Percentiles rank a stretch among this genome's conserved stretches.
Evolutionary conservation across 1,140 invertebrate species (phyloP).

Genomic region (Neodiprion virginianus): DNA sequence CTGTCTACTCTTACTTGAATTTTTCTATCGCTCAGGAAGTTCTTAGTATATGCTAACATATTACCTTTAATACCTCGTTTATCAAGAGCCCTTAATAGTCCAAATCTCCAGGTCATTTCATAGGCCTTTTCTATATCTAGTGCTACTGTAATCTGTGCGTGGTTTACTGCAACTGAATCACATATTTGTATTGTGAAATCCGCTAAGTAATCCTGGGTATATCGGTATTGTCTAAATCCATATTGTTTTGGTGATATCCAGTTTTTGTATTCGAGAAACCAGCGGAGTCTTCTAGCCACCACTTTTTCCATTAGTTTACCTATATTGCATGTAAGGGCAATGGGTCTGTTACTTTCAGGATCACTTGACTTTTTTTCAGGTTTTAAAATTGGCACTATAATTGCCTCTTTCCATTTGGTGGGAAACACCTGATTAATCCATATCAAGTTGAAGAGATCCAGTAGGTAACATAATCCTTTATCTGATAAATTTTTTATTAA

Average conservation of each 20-base stretch:
- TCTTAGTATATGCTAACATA: conserved; percentile 24
- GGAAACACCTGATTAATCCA: too few species aligned
- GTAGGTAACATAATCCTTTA: too few species aligned
- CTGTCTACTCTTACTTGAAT: conserved; percentile 27
- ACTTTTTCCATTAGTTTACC: conserved; percentile 47
- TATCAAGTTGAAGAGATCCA: too few species aligned
- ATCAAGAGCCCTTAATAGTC: background rate
- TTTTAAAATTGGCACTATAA: too few species aligned
- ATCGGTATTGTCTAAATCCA: conserved; percentile 36
- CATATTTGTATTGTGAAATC: conserved; percentile 31
- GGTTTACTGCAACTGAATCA: conserved; percentile 34
- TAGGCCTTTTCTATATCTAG: conserved; percentile 18
- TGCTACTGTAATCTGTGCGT: conserved; percentile 33
- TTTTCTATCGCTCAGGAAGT: conserved; percentile 23
- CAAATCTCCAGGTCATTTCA: conserved; percentile 32
- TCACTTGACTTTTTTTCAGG: too few species aligned
- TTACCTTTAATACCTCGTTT: conserved; percentile 21
- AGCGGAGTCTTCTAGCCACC: conserved; percentile 30
- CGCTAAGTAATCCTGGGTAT: conserved; percentile 34
- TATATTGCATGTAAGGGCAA: conserved; percentile 44
- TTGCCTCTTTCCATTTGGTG: too few species aligned
- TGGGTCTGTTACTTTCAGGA: conserved; percentile 34
- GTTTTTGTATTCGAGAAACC: conserved; percentile 28
- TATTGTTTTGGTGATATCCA: conserved; percentile 30
- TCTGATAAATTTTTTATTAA: background rate